Evolutionary conservation across 2,888 invertebrate genomes (phyloP).

Genomic region (Torymus texanus): DNA sequence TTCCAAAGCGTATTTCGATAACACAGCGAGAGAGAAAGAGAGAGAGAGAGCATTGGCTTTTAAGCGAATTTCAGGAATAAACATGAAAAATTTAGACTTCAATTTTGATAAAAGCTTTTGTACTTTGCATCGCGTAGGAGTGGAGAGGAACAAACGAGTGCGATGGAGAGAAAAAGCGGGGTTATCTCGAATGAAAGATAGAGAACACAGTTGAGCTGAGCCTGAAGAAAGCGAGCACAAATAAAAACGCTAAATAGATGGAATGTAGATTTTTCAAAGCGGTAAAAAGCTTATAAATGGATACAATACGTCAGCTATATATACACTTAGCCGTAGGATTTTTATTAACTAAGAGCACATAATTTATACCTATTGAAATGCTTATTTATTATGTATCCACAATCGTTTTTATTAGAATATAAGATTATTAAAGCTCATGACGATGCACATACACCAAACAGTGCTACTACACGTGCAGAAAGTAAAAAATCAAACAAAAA

Average conservation of each 20-base stretch:
- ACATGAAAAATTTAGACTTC: constrained; percentile 43
- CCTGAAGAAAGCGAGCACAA: background rate
- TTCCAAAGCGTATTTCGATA: background rate
- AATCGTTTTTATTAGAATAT: no score
- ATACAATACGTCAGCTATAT: no score
- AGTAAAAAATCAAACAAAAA: background rate
- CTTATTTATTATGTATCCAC: no score
- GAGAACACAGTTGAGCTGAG: background rate
- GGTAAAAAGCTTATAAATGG: no score
- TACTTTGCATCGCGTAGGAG: constrained; percentile 19
- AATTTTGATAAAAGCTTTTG: constrained; percentile 48
- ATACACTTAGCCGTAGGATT: no score
- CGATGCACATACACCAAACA: no score
- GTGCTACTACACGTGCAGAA: background rate
- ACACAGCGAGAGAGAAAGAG: no score
- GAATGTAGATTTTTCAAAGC: no score
- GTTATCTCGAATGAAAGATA: background rate
- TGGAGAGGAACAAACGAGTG: background rate
- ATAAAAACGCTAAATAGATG: background rate
- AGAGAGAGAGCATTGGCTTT: background rate
- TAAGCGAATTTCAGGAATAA: background rate
- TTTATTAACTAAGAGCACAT: no score
- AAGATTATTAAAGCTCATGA: no score
- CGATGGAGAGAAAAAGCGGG: background rate
- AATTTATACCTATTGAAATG: no score